Percentiles rank a stretch among this genome's conserved stretches.
Conservation (phyloP, 2,888 invertebrate genomes). For the Lycia hirtaria region DNA sequence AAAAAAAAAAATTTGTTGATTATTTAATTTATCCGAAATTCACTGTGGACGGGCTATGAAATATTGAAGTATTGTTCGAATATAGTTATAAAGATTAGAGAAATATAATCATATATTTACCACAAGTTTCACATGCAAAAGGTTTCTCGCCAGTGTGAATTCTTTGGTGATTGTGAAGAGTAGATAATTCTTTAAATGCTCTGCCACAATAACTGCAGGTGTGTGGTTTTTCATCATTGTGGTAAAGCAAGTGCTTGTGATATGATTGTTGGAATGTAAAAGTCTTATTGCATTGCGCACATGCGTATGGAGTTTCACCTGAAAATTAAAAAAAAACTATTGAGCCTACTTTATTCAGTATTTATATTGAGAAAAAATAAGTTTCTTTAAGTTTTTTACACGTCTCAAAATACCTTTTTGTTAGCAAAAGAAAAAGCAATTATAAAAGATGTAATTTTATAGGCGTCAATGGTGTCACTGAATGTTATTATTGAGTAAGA, state of each 20-base stretch:
- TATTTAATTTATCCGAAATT: too few species aligned
- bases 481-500: constrained; percentile 6
- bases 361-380: too few species aligned
- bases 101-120: too few species aligned
- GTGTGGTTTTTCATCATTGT: constrained; percentile 93
- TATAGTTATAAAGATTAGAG: too few species aligned
- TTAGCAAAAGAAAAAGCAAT: not conserved
- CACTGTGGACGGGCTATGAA: too few species aligned
- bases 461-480: not conserved
- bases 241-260: constrained; percentile 94
- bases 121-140: constrained; percentile 94
- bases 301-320: constrained; percentile 95
- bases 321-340: constrained; percentile 52
- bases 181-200: constrained; percentile 94
- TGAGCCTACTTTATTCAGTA: not conserved
- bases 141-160: constrained; percentile 95
- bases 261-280: constrained; percentile 96
- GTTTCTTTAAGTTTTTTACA: too few species aligned
- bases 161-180: constrained; percentile 93
- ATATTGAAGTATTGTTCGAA: too few species aligned
- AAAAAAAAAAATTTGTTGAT: too few species aligned
- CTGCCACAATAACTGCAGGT: constrained; percentile 91
- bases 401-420: too few species aligned
- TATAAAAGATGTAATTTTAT: constrained; percentile 16
- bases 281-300: constrained; percentile 92